Base-by-base conservation (phyloP, 2,797 vertebrate genomes). In the Hylomyscus alleni region DNA sequence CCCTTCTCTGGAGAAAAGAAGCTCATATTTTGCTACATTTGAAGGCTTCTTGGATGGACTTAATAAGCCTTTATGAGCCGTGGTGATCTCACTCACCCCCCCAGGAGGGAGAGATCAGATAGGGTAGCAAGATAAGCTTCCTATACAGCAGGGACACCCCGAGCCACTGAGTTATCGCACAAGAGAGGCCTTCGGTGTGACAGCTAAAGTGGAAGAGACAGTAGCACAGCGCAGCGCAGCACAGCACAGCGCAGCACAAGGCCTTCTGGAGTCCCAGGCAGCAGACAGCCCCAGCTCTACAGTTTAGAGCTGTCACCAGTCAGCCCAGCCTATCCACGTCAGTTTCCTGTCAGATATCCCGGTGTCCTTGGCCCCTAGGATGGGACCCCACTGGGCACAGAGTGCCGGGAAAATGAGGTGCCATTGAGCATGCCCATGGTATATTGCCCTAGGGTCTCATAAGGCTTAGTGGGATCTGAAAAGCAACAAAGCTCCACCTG, bases 41-140 rank as follows among this genome's bases (percentile, higher is more conserved):
- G 82, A 97, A 93, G 90, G 40, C 77, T 94, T 84, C 52, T n/a
- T 34, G 77, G 87, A 83, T 85, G 86, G 83, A 87, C 69, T 67
- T 31, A 34, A 69, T 5, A 87, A 65, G 81, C 20, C 67, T 96
- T 90, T 94, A 88, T 24, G 60, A 95, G 92, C 82, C 14, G 4
- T 6, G 24, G 83, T 60, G 92, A 93, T 67, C 93, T 96, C 90
- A 95, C 17, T 65, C 85, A 92, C 17, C 81, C n/a, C 11, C 14
- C 8, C 2, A 82, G 88, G 89, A 83, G 47, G 50, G 8, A 3
- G 82, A 76, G 60, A 58, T 96, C 84, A 93, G 37, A 52, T 40
- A 26, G 0, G 26, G 67, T 77, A 89, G 56, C 87, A 50, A 3
- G 22, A 73, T n/a, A 81, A 95, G 81, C 34, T 75, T 44, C 69